Evolutionary conservation across 2,888 invertebrate genomes (phyloP), one percentile per base, ranked within the genome.

Genomic region (Pristionchus arcanus): DNA sequence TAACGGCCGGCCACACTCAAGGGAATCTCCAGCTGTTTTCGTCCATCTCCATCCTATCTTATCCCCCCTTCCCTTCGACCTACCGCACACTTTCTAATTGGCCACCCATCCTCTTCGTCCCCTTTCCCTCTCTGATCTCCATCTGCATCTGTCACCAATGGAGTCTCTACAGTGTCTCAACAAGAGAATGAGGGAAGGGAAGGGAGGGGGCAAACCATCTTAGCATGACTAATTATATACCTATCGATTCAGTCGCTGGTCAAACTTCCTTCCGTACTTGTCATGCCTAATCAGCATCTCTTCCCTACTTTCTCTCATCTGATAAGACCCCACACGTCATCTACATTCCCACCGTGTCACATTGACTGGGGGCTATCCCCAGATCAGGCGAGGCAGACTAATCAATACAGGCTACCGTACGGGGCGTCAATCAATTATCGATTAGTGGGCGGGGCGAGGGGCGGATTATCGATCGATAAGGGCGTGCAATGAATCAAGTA

Each of bases 401-500:
- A 81, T 81, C 81, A 28, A 81, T 81, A 49, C 37, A 34, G 19
- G 34, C 21, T 77, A 77, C 81, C 25, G 81, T 81, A 81, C 28
- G n/a, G 42, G 42, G 7, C 11, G 5, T 13, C 9, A 34, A 66
- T 85, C 34, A 63, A 34, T 21, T 25, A 55, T 49, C 63, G 85
- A 85, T 34, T 63, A 13, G 25, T 1, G 84, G 84, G 84, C 28
- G 31, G 83, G 13, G 4, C 42, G 42, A 49, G 42, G n/a, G 42
- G 59, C 53, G 53, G 34, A 84, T 21, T 55, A 85, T 59, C 37
- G 59, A 85, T 63, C 63, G 85, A 84, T 55, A 84, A 55, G 49
- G 49, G 84, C 55, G 84, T 59, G 59, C 55, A 84, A 84, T 34
- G 84, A 84, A 63, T 84, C 55, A 84, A 63, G 59, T 55, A 55